These are phyloP conservation scores for Perognathus longimembris DNA, from an alignment of 2,113 vertebrate genomes.

Conservation along the genomic window DNA sequence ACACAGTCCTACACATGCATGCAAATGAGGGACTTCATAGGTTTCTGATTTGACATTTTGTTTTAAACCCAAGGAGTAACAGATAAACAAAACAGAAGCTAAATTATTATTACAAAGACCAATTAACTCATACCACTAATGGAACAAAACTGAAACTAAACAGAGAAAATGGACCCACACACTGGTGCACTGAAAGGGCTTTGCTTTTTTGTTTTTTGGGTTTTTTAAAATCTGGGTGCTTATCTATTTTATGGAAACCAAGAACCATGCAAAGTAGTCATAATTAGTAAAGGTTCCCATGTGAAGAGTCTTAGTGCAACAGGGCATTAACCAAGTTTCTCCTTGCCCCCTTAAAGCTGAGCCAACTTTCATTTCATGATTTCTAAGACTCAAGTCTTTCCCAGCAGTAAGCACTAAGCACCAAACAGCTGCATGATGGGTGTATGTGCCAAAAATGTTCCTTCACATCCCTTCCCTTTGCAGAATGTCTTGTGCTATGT, in stretches of 20 bases:
- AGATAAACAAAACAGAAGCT: constrained; percentile 45
- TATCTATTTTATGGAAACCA: constrained; percentile 77
- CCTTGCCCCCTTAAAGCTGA: constrained; percentile 21
- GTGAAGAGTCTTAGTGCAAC: constrained; percentile 63
- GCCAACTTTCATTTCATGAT: constrained; percentile 57
- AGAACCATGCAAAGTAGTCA: constrained; percentile 73
- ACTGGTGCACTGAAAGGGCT: constrained; percentile 58
- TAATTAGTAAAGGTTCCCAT: constrained; percentile 75
- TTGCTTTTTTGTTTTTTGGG: no score
- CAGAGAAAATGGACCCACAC: constrained; percentile 76
- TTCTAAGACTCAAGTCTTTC: constrained; percentile 52
- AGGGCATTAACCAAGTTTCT: constrained; percentile 59
- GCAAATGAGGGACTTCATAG: neutral
- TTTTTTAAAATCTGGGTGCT: constrained; percentile 75
- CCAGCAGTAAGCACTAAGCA: neutral
- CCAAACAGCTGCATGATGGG: neutral
- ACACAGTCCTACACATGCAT: neutral
- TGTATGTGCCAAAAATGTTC: neutral
- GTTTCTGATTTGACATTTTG: constrained; percentile 50
- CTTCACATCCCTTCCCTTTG: neutral
- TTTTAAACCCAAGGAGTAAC: constrained; percentile 65
- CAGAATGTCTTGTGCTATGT: neutral
- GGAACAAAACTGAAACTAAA: constrained; percentile 78
- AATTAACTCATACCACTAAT: constrained; percentile 79
- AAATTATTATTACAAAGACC: constrained; percentile 73